Percentiles rank a stretch among this genome's conserved stretches.
phyloP scores from a whole-genome alignment of 2,797 vertebrate genomes.

The Cirrhinus mrigala region DNA sequence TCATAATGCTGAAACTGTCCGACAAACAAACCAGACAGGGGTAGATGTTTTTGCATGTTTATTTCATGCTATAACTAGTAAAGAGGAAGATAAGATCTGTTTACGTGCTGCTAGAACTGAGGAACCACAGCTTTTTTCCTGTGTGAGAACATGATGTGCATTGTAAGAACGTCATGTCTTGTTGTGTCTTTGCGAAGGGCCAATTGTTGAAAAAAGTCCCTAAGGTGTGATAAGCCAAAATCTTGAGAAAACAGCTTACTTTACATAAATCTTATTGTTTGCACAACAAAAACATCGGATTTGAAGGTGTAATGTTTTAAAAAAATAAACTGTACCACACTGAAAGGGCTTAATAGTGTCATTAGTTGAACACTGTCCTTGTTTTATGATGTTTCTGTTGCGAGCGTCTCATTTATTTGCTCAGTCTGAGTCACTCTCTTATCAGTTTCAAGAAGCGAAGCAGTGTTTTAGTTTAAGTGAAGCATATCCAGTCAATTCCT shows the following conservation, averaged over 20 bases:
- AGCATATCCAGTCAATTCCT: not conserved
- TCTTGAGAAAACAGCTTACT: not conserved
- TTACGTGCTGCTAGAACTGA: too few species aligned
- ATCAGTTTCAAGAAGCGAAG: not conserved
- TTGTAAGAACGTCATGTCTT: too few species aligned
- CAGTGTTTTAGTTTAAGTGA: not conserved
- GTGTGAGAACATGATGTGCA: too few species aligned
- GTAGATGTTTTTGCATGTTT: too few species aligned
- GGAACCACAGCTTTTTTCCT: too few species aligned
- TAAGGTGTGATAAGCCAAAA: not conserved
- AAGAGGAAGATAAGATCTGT: too few species aligned
- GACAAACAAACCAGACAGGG: too few species aligned
- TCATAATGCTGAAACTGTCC: too few species aligned
- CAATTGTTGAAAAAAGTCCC: too few species aligned
- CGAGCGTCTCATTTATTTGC: not conserved
- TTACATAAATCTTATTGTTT: not conserved
- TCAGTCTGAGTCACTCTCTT: slow-evolving; percentile 14
- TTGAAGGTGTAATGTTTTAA: not conserved
- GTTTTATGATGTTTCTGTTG: not conserved
- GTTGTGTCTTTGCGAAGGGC: too few species aligned
- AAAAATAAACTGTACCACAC: not conserved
- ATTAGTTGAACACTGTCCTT: not conserved
- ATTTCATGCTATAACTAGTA: too few species aligned
- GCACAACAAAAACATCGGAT: not conserved
- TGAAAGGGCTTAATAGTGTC: not conserved